These are phyloP conservation scores for Porites lobata DNA, from an alignment of 92 coral and sea anemone genomes.

Conservation along the genomic window DNA sequence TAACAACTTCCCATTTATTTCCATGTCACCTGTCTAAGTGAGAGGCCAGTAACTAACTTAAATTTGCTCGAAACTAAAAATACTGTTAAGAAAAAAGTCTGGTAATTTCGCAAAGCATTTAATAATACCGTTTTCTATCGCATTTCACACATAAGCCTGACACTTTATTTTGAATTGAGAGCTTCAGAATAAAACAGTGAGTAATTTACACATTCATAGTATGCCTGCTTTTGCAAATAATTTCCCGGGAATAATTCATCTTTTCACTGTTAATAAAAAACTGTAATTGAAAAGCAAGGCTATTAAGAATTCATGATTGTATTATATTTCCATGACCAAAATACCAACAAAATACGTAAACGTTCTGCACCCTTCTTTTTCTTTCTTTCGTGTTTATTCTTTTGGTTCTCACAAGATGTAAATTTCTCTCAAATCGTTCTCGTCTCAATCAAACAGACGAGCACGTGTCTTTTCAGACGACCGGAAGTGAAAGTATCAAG, in stretches of 20 bases:
- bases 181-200: neutral
- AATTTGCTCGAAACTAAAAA: neutral
- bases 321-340: neutral
- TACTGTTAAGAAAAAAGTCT: neutral
- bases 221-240: neutral
- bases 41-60: neutral
- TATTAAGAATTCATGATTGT: constrained; percentile 31
- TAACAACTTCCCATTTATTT: constrained; percentile 20
- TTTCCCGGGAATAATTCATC: neutral
- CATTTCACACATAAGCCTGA: neutral
- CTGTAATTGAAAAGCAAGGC: constrained; percentile 14
- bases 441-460: constrained; percentile 33
- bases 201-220: neutral
- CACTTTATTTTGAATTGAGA: neutral
- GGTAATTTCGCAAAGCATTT: neutral
- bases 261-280: neutral
- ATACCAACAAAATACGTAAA: neutral
- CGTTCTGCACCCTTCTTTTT: neutral
- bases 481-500: constrained; percentile 40
- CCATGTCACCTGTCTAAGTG: constrained; percentile 7
- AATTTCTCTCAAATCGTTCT: neutral
- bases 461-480: constrained; percentile 41
- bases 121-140: neutral
- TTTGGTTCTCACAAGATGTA: neutral
- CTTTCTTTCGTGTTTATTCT: neutral